phyloP scores from a whole-genome alignment of 1,140 invertebrate genomes.

The Eumeta japonica region DNA sequence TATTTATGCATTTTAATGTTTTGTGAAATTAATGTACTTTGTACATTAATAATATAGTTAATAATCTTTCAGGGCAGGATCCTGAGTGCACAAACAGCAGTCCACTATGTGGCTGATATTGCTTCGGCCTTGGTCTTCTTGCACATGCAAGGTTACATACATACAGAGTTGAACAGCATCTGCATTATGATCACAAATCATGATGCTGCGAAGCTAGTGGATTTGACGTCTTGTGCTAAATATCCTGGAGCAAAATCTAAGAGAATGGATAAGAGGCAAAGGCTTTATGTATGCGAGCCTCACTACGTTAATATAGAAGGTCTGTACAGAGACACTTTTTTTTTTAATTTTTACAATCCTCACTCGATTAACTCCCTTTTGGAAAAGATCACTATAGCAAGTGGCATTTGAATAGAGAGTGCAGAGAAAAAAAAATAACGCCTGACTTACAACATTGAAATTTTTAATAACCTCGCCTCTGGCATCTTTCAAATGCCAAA shows the following conservation, averaged over 20 bases:
- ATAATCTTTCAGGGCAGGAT: constrained; percentile 31
- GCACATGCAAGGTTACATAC: constrained; percentile 43
- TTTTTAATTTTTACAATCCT: no score
- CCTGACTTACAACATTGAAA: no score
- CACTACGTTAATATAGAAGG: constrained; percentile 44
- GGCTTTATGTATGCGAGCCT: constrained; percentile 31
- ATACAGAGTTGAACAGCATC: constrained; percentile 40
- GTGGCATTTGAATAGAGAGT: no score
- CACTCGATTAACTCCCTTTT: no score
- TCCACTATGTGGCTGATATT: constrained; percentile 40
- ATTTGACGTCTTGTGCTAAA: constrained; percentile 31
- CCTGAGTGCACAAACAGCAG: constrained; percentile 36
- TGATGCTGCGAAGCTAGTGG: constrained; percentile 43
- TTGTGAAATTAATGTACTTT: neutral
- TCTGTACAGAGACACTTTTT: no score
- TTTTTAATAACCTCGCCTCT: no score
- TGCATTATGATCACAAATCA: constrained; percentile 35
- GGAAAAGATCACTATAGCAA: no score
- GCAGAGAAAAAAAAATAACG: no score
- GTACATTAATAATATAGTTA: neutral
- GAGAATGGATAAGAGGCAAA: constrained; percentile 19
- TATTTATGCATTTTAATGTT: neutral
- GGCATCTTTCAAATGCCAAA: no score
- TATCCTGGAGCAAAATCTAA: no score
- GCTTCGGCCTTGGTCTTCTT: constrained; percentile 44